Evolutionary conservation across 30 jellyfish, hydroid and myxozoan genomes (phyloP).

Genomic region (Mastigias papua): DNA sequence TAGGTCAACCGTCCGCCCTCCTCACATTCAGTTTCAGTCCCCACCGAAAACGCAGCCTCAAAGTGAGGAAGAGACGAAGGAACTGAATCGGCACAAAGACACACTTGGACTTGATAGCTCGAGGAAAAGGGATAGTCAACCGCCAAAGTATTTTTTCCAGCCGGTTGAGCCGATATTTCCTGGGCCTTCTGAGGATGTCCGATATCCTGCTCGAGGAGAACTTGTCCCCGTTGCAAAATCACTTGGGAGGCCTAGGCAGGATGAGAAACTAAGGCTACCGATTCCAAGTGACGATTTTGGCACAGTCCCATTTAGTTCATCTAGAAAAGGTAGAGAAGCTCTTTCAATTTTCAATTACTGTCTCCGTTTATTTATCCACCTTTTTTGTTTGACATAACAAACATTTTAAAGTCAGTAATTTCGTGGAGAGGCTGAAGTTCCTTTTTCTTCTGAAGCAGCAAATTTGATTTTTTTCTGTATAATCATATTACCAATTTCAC

Average conservation of each 20-base stretch:
- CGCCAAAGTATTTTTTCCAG: conserved; percentile 58
- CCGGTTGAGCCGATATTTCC: conserved; percentile 35
- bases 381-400: too few species aligned
- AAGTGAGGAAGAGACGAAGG: neutral
- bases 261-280: conserved; percentile 60
- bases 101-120: neutral
- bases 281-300: conserved; percentile 55
- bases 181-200: neutral
- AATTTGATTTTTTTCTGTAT: too few species aligned
- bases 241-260: conserved; percentile 79
- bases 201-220: conserved; percentile 68
- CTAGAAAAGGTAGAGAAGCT: neutral
- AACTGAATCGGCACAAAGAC: neutral
- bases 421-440: too few species aligned
- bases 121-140: neutral
- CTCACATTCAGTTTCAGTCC: conserved; percentile 66
- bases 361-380: too few species aligned
- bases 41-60: conserved; percentile 29
- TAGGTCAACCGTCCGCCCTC: conserved; percentile 72
- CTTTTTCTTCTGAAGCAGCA: too few species aligned
- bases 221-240: conserved; percentile 78
- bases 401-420: too few species aligned
- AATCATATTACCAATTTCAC: too few species aligned
- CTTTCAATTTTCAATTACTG: too few species aligned
- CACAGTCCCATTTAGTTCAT: neutral